Evolutionary conservation across 2,888 invertebrate genomes (phyloP), one percentile per base, ranked within the genome.

Genomic region (Dolichopus griseipennis): DNA sequence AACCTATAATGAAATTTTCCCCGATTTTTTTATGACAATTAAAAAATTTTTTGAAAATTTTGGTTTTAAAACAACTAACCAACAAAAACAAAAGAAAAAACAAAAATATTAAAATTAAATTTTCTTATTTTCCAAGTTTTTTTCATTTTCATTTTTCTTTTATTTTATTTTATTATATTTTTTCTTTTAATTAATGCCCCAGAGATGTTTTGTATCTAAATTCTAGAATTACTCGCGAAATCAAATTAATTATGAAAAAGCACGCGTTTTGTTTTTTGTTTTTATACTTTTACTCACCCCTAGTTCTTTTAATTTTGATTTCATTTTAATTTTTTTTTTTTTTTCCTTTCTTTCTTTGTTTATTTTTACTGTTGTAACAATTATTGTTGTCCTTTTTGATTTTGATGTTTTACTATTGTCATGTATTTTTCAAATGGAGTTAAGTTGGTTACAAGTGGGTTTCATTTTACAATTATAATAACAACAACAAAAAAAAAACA

Each of bases 181-280:
- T 52, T 18, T 52, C 8, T 52, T 52, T 52, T 52, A 52, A 52
- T 52, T 52, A 52, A 52, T 52, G 18, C 52, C 52, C 52, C n/a
- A 52, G 52, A 52, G 52, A 52, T 52, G 52, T 52, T 52, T 52
- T 52, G 52, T 52, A 52, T 52, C 52, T 52, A 52, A 52, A 52
- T 52, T 52, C 52, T 52, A 52, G 52, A 52, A 52, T 52, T 52
- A 52, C 52, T 52, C 52, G 52, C 52, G 52, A 52, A 52, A 52
- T 52, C 52, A 52, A 52, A 52, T 52, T 52, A 52, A 52, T 52
- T 52, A 52, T 52, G 37, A 37, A 37, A 37, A 37, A 37, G 37
- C 37, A 37, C 37, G 37, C 37, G 37, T 37, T 37, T 27, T 27
- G 27, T 27, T 27, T 27, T 27, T 27, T 27, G 27, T 27, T 27